Percentiles rank a stretch among this genome's conserved stretches.
Conservation (phyloP, 53 echinoderm and acorn worm genomes). For the Patiria pectinifera region DNA sequence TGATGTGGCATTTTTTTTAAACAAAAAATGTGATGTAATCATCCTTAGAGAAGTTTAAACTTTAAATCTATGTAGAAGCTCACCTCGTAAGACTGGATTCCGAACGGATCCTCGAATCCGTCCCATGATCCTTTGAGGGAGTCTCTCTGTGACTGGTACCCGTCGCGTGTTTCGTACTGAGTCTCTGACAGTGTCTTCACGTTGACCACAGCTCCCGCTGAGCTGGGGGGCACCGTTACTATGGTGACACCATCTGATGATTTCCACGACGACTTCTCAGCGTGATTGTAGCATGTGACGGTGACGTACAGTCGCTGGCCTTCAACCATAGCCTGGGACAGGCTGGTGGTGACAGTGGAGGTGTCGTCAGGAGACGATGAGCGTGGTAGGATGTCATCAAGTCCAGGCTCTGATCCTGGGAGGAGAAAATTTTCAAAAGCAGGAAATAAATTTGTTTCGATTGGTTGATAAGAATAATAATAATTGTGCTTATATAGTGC, state of each 20-base stretch:
- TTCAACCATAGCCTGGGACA: constrained; percentile 3
- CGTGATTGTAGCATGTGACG: constrained; percentile 49
- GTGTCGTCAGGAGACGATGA: neutral
- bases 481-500: no score
- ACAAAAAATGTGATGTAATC: no score
- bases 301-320: constrained; percentile 42
- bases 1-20: no score
- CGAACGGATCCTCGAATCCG: constrained; percentile 52
- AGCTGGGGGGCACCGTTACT: constrained; percentile 41
- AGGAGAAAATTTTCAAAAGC: neutral
- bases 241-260: constrained; percentile 65
- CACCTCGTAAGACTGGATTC: constrained; percentile 59
- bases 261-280: constrained; percentile 26
- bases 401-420: constrained; percentile 42
- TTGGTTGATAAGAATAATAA: no score
- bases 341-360: neutral
- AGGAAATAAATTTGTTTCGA: no score
- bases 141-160: constrained; percentile 47
- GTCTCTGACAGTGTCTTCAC: constrained; percentile 45
- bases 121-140: constrained; percentile 49
- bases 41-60: no score
- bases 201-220: constrained; percentile 29
- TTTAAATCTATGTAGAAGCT: neutral
- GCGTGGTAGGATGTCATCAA: constrained; percentile 22
- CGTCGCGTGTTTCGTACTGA: constrained; percentile 6